A percentile compares a stretch with the other conserved stretches of the same genome.
Evolutionary conservation across 2,888 invertebrate species (phyloP).

Genomic region (Epinotia brunnichana): DNA sequence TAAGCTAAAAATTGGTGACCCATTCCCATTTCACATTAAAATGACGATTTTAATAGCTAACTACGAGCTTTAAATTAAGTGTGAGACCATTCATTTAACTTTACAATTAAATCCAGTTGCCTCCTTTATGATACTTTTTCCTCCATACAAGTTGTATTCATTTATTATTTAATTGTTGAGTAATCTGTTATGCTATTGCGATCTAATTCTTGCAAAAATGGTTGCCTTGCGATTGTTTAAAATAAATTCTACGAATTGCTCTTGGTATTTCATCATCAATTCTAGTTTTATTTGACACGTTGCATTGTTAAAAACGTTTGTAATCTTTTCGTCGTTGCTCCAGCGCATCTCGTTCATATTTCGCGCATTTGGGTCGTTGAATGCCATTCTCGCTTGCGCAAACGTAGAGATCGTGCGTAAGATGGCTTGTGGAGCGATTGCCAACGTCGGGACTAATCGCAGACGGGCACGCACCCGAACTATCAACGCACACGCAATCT

Average conservation of each 20-base stretch:
- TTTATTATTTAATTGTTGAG: no score
- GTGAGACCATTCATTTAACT: no score
- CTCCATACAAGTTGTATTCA: no score
- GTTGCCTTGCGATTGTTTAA: not conserved
- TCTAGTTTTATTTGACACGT: not conserved
- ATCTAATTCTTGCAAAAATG: not conserved
- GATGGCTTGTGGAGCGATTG: slow-evolving; percentile 7
- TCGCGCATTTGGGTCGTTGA: slow-evolving; percentile 28
- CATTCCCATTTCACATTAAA: no score
- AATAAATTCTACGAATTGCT: not conserved
- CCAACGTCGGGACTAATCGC: slow-evolving; percentile 22
- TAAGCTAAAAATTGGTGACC: no score
- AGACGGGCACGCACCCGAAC: slow-evolving; percentile 32
- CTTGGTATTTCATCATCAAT: not conserved
- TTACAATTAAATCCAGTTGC: no score
- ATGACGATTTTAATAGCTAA: no score
- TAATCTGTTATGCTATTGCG: not conserved
- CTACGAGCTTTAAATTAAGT: no score
- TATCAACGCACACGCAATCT: slow-evolving; percentile 23
- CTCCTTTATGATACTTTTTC: no score
- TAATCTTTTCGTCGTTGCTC: slow-evolving; percentile 7
- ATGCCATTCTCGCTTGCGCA: slow-evolving; percentile 36
- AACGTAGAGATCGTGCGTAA: slow-evolving; percentile 25
- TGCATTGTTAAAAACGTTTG: not conserved
- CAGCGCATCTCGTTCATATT: slow-evolving; percentile 21